A percentile compares a stretch with the other conserved stretches of the same genome.
Conservation (phyloP, 2,888 invertebrate genomes). For the Boloria euphrosyne region DNA sequence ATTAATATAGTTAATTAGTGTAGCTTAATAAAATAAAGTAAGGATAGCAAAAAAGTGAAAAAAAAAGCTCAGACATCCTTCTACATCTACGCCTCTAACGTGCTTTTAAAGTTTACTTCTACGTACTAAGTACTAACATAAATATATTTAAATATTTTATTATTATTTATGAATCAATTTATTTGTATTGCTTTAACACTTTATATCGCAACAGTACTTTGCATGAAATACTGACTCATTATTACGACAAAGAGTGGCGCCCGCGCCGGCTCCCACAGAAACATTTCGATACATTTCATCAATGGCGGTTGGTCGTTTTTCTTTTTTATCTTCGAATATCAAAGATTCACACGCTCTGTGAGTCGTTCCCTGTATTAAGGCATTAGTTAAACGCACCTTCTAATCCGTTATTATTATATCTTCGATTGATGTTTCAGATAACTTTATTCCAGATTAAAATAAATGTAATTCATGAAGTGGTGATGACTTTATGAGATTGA, state of each 20-base stretch:
- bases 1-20: no score
- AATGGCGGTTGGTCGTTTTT: slow-evolving; percentile 54
- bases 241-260: slow-evolving; percentile 58
- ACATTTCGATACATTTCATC: slow-evolving; percentile 64
- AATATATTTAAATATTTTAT: no score
- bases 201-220: slow-evolving; percentile 1
- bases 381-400: slow-evolving; percentile 48
- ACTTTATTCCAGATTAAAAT: slow-evolving; percentile 34
- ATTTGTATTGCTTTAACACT: background rate
- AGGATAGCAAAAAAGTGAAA: no score
- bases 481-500: background rate
- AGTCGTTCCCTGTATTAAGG: slow-evolving; percentile 53
- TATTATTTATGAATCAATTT: background rate
- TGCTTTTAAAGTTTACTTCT: no score
- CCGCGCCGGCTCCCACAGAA: slow-evolving; percentile 67
- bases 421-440: slow-evolving; percentile 62
- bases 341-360: slow-evolving; percentile 70
- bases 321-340: slow-evolving; percentile 41
- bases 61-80: no score
- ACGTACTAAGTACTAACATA: no score
- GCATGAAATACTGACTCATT: slow-evolving; percentile 60
- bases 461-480: background rate
- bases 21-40: no score
- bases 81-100: no score
- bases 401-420: slow-evolving; percentile 51